A percentile compares a stretch with the other conserved stretches of the same genome.
phyloP scores from a whole-genome alignment of 2,113 vertebrate species.

The Caranx melampygus region DNA sequence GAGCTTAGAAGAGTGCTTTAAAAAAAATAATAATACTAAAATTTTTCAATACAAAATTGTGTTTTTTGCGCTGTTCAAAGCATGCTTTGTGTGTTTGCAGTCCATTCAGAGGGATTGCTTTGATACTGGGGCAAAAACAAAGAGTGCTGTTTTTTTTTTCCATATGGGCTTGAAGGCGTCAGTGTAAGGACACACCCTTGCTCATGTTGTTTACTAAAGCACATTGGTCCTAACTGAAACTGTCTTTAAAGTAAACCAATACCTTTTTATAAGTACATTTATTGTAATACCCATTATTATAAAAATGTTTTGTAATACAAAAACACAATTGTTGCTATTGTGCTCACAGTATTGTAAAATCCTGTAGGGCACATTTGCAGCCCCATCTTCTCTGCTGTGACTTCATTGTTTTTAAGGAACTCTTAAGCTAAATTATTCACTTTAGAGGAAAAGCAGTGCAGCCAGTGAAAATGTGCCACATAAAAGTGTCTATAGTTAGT shows the following conservation, averaged over 20 bases:
- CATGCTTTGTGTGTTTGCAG: not conserved
- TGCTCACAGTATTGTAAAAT: not conserved
- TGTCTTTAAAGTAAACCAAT: not conserved
- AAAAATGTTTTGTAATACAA: too few relatives aligned
- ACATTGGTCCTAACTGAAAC: not conserved
- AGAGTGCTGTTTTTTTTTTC: not conserved
- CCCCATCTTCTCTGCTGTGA: not conserved
- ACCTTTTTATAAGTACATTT: too few relatives aligned
- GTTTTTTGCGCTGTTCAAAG: not conserved
- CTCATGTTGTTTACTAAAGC: not conserved
- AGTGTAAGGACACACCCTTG: conserved; percentile 12
- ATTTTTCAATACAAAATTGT: conserved; percentile 23
- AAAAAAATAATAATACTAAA: conserved; percentile 18
- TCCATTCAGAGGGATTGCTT: not conserved
- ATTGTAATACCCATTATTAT: too few relatives aligned
- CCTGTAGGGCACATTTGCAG: not conserved
- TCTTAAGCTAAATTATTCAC: not conserved
- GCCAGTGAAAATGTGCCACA: not conserved
- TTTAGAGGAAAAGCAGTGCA: not conserved
- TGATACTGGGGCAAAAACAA: conserved; percentile 13
- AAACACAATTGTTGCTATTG: not conserved
- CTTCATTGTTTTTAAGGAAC: not conserved
- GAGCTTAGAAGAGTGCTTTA: conserved; percentile 31
- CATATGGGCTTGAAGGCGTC: not conserved
- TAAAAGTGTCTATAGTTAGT: not conserved